Evolutionary conservation across 2,888 invertebrate genomes (phyloP), one percentile per base, ranked within the genome.

Genomic region (Saturnia japonica): DNA sequence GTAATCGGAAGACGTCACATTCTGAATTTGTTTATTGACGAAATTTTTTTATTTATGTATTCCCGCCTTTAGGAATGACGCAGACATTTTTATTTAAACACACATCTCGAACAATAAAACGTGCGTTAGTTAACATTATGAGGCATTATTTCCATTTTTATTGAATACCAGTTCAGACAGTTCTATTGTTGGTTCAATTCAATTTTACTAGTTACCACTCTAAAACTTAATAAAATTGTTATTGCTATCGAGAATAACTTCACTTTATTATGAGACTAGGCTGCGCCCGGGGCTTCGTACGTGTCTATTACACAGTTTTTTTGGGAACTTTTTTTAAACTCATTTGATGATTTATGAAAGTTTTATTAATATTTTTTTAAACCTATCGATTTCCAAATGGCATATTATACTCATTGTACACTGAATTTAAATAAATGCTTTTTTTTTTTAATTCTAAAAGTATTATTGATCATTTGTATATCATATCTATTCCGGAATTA

Each of bases 191-290:
- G 77, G 76, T 75, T 76, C 73, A 76, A 64, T 69, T 69, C 76
- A 75, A 73, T 80, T 87, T 88, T 86, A 85, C 11, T 28, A 60
- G 57, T 73, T 70, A 76, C 75, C 79, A 78, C 82, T 85, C 82
- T 76, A 82, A 86, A 62, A 64, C 69, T 64, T 64, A 22, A 64
- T 64, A 66, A 69, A 69, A 66, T 40, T 66, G 25, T 69, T 69
- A 69, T 64, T 45, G 51, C 43, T 51, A 45, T 69, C 66, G 40
- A 51, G 47, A 69, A 47, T 28, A 69, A 47, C 51, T 69, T 40
- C 22, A 40, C 22, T 54, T 54, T 54, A 54, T 54, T 54, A 28
- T 60, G n/a, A n/a, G n/a, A n/a, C n/a, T n/a, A n/a, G n/a, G n/a
- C n/a, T n/a, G n/a, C n/a, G n/a, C n/a, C n/a, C n/a, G n/a, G n/a